phyloP scores from a whole-genome alignment of 2,113 vertebrate species.

The Odontesthes bonariensis region DNA sequence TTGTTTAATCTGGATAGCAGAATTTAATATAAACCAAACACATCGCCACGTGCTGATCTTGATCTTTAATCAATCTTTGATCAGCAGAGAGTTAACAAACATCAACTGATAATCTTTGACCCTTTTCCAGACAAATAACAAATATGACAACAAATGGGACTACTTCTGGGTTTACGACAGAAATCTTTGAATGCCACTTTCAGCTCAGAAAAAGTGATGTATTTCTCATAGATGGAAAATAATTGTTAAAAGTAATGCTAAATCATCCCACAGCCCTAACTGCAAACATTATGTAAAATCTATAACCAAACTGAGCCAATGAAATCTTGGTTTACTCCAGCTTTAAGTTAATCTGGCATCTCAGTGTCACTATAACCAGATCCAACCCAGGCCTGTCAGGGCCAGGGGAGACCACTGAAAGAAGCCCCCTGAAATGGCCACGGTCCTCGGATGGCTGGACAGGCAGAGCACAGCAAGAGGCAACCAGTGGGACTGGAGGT shows the following conservation, averaged over 20 bases:
- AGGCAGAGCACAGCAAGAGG: slow-evolving; percentile 37
- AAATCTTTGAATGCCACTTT: too few species aligned
- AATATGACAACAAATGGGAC: background rate
- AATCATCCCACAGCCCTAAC: too few species aligned
- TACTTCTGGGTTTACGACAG: background rate
- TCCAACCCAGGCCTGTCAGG: slow-evolving; percentile 12
- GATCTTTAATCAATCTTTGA: too few species aligned
- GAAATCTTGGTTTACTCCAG: background rate
- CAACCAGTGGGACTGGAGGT: slow-evolving; percentile 73
- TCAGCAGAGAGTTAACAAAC: too few species aligned
- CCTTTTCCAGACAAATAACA: background rate
- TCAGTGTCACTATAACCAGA: background rate
- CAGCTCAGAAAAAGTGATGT: too few species aligned
- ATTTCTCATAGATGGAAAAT: background rate
- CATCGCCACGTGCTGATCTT: too few species aligned
- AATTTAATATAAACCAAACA: too few species aligned
- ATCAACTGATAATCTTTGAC: fast-evolving
- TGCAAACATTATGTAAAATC: background rate
- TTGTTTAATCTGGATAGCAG: background rate
- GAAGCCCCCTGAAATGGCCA: slow-evolving; percentile 56
- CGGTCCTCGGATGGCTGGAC: slow-evolving; percentile 30
- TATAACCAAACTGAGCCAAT: background rate
- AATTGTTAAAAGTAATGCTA: background rate
- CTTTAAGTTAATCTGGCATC: background rate
- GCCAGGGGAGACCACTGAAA: slow-evolving; percentile 23